phyloP scores from a whole-genome alignment of 2,888 invertebrate genomes.

The Megaustenia siamemsis region DNA sequence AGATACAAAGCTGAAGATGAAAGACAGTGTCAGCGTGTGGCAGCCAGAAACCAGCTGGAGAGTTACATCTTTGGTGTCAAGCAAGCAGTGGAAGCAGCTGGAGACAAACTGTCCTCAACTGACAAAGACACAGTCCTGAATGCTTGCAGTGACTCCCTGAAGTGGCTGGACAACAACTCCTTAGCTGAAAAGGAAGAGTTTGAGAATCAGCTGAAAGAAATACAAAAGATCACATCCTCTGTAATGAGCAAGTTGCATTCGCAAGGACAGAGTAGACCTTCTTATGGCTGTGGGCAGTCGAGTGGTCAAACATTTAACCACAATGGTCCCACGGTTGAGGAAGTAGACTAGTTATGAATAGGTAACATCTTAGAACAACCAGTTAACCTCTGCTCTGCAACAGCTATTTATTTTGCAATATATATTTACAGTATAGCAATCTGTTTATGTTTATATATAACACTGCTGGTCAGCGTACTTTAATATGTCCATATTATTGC shows the following conservation, averaged over 20 bases:
- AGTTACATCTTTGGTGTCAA: conserved; percentile 80
- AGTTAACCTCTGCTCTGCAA: too few species aligned
- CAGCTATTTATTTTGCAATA: too few species aligned
- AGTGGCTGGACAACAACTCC: conserved; percentile 90
- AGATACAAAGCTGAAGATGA: conserved; percentile 76
- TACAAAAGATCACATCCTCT: conserved; percentile 88
- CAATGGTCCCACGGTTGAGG: conserved; percentile 77
- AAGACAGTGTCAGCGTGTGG: conserved; percentile 70
- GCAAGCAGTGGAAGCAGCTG: conserved; percentile 16
- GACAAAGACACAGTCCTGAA: conserved; percentile 86
- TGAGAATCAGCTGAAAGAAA: conserved; percentile 84
- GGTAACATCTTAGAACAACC: not conserved
- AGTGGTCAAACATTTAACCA: conserved; percentile 11
- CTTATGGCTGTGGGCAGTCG: not conserved
- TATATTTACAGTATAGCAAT: too few species aligned
- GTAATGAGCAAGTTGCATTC: conserved; percentile 84
- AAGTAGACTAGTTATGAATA: conserved; percentile 82
- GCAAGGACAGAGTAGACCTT: conserved; percentile 34
- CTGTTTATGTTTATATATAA: too few species aligned
- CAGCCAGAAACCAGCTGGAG: conserved; percentile 73
- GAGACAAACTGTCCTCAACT: conserved; percentile 77
- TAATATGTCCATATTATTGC: too few species aligned
- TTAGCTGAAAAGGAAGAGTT: conserved; percentile 85
- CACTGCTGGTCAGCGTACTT: too few species aligned
- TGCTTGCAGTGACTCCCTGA: conserved; percentile 53